These are phyloP conservation scores for Dipodomys merriami DNA, from an alignment of 2,113 vertebrate genomes.

Conservation along the genomic window DNA sequence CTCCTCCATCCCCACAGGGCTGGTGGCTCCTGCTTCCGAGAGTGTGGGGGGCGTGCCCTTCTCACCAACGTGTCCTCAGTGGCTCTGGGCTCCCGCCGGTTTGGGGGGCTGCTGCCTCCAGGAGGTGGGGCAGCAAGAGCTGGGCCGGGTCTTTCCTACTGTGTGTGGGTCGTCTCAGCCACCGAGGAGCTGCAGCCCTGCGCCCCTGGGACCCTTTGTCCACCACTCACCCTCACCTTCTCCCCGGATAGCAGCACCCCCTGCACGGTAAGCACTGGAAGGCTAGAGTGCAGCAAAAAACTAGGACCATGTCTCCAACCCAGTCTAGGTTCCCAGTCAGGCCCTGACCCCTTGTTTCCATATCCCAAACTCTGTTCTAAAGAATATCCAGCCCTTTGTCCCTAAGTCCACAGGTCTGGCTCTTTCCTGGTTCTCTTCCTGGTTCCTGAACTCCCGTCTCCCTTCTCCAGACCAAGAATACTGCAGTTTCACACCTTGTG, in stretches of 20 bases:
- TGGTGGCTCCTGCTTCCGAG: slow-evolving; percentile 92
- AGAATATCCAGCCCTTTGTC: neutral
- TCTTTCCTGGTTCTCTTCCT: neutral
- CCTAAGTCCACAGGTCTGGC: neutral
- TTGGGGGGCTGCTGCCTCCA: slow-evolving; percentile 80
- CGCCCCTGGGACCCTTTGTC: slow-evolving; percentile 82
- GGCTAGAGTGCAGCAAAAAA: neutral
- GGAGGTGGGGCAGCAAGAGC: slow-evolving; percentile 56
- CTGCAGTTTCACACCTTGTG: no score
- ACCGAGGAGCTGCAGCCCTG: slow-evolving; percentile 87
- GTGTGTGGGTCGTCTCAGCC: slow-evolving; percentile 94
- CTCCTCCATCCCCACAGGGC: slow-evolving; percentile 83
- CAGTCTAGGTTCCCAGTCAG: neutral
- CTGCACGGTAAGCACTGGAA: slow-evolving; percentile 88
- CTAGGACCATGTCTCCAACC: neutral
- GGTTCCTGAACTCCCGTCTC: neutral
- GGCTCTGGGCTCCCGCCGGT: slow-evolving; percentile 91
- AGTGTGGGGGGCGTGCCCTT: slow-evolving; percentile 93
- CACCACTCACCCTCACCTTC: slow-evolving; percentile 90
- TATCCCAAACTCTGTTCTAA: neutral
- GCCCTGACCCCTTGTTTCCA: neutral
- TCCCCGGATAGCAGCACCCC: slow-evolving; percentile 91
- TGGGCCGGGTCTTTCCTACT: slow-evolving; percentile 90
- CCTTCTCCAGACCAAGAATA: neutral
- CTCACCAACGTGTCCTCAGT: slow-evolving; percentile 89